Evolutionary conservation across 2,113 vertebrate species (phyloP).

Genomic region (Carettochelys insculpta): DNA sequence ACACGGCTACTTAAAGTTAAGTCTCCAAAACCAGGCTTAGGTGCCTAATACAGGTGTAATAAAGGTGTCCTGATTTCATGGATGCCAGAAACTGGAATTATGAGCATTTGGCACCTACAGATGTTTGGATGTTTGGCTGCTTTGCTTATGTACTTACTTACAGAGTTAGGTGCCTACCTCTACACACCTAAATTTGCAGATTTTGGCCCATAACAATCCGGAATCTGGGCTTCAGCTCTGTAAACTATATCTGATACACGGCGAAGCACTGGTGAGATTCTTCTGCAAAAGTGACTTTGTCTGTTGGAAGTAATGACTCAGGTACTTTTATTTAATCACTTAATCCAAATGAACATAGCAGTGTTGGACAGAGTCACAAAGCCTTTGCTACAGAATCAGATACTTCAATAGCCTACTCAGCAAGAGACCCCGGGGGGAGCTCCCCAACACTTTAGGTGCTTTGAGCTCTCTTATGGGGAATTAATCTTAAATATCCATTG

Average conservation of each 20-base stretch:
- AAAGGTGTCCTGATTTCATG: background rate
- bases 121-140: background rate
- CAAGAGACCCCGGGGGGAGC: too few species aligned
- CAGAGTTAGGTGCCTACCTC: background rate
- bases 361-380: background rate
- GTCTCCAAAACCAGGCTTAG: background rate
- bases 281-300: background rate
- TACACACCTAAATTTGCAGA: background rate
- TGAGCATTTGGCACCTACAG: background rate
- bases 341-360: background rate
- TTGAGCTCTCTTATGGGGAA: background rate
- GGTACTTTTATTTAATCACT: background rate
- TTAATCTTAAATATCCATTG: too few species aligned
- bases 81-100: background rate
- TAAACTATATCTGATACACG: rapidly evolving
- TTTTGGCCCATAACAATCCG: rapidly evolving
- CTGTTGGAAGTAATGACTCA: background rate
- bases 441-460: background rate
- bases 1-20: background rate
- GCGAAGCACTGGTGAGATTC: too few species aligned
- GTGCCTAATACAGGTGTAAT: background rate
- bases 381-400: background rate
- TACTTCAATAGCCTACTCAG: background rate
- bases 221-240: rapidly evolving
- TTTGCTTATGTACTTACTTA: background rate